Percentiles rank a stretch among this genome's conserved stretches.
phyloP scores from a whole-genome alignment of 2,888 invertebrate genomes.

The Exephanes ischioxanthus region DNA sequence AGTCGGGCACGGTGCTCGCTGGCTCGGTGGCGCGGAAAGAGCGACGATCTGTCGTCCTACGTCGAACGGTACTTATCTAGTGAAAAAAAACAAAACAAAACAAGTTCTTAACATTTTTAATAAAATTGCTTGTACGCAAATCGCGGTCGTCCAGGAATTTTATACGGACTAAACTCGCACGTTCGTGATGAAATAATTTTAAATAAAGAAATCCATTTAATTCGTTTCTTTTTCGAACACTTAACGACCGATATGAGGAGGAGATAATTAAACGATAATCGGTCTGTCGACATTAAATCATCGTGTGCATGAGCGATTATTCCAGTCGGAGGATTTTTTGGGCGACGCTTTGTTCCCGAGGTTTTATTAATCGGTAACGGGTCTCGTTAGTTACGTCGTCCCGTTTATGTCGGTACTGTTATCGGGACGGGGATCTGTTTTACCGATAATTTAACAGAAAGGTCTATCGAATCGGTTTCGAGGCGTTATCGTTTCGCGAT shows the following conservation, averaged over 20 bases:
- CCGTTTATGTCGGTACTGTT: not conserved
- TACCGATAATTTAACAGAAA: not conserved
- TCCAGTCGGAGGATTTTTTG: not conserved
- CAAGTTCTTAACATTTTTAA: not conserved
- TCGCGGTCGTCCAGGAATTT: not conserved
- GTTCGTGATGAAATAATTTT: not conserved
- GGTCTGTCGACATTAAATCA: not conserved
- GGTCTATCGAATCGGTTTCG: not conserved
- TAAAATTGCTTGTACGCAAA: not conserved
- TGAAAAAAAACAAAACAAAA: not conserved
- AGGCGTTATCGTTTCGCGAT: not conserved
- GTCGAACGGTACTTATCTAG: not conserved
- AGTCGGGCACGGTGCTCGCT: conserved; percentile 6
- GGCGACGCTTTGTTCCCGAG: not conserved
- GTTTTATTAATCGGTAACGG: not conserved
- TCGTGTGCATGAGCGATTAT: not conserved
- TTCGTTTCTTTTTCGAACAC: not conserved
- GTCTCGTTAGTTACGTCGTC: not conserved
- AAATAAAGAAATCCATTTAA: not conserved
- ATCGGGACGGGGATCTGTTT: not conserved
- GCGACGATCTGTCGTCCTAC: conserved; percentile 50
- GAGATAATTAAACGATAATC: not conserved
- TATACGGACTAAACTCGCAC: not conserved
- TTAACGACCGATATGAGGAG: not conserved
- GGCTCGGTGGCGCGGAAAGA: conserved; percentile 44